These are phyloP conservation scores for Drosophila setifemur DNA, from an alignment of 1,140 invertebrate genomes.

Conservation along the genomic window DNA sequence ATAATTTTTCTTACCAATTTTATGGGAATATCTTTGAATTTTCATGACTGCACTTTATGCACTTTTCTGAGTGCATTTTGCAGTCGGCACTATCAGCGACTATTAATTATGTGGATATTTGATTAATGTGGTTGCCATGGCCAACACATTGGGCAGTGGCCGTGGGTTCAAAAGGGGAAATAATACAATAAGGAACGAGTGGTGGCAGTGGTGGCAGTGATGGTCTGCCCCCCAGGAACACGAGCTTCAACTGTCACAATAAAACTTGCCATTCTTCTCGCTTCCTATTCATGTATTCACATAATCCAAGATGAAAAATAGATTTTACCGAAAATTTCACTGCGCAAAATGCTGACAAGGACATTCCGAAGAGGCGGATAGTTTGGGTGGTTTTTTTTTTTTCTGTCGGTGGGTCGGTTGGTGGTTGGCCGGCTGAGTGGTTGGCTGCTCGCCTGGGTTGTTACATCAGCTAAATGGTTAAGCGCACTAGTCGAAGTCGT, in stretches of 20 bases:
- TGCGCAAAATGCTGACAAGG: slow-evolving; percentile 78
- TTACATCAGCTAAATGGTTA: slow-evolving; percentile 80
- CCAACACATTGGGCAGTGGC: slow-evolving; percentile 1
- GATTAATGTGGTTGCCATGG: slow-evolving; percentile 52
- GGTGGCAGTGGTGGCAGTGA: too few relatives aligned
- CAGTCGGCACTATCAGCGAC: slow-evolving; percentile 22
- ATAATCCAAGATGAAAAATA: slow-evolving; percentile 80
- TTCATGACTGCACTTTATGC: not conserved
- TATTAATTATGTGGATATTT: slow-evolving; percentile 69
- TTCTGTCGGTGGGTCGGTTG: not conserved
- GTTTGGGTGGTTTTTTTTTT: not conserved
- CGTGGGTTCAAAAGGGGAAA: not conserved
- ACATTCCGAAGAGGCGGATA: slow-evolving; percentile 41
- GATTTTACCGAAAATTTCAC: slow-evolving; percentile 74
- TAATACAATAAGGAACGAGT: slow-evolving; percentile 2
- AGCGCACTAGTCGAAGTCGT: slow-evolving; percentile 61
- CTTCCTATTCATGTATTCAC: slow-evolving; percentile 74
- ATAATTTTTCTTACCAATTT: too few relatives aligned
- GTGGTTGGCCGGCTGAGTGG: slow-evolving; percentile 27
- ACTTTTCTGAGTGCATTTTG: slow-evolving; percentile 5
- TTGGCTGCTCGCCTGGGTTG: slow-evolving; percentile 52
- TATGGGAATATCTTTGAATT: not conserved
- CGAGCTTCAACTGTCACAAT: slow-evolving; percentile 71
- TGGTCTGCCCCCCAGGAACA: slow-evolving; percentile 33
- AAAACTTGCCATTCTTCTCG: slow-evolving; percentile 62